Evolutionary conservation across 2,888 invertebrate genomes (phyloP), one percentile per base, ranked within the genome.

Genomic region (Argynnis bischoffii): DNA sequence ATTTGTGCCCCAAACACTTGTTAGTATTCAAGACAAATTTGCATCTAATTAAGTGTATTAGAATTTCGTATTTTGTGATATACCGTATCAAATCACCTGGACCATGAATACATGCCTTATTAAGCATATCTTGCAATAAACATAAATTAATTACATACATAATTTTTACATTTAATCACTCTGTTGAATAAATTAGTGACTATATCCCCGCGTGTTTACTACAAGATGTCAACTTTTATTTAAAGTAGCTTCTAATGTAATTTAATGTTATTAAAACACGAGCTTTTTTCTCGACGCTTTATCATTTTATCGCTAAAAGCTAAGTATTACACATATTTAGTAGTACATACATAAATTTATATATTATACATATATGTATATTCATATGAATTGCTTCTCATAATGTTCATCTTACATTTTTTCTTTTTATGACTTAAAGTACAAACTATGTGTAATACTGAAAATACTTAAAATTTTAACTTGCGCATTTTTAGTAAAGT

Each of bases 11-110:
- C 82, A 84, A 85, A 78, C 82, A 83, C 89, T 90, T 86, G 89
- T 90, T 91, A 89, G 88, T 82, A 88, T 89, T 85, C 88, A 83
- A 76, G 74, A 75, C 77, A 83, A 85, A 90, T 91, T 90, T 90
- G 85, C 91, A 91, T 91, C 85, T 88, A 84, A 88, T 90, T 77
- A 78, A 85, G 82, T 76, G 75, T 73, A 83, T 88, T 86, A 83
- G 82, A 81, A 80, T 81, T 81, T 85, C 74, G 74, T 74, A 78
- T 77, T 75, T 72, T 70, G 81, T 82, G 82, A 78, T 80, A 73
- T 86, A 87, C 85, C 84, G 83, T 84, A 80, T 79, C 83, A 68
- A 77, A 78, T 73, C 51, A 67, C 64, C 55, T 65, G 65, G 50
- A 35, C 67, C 41, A 35, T 67, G 55, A 59, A 46, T 48, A 35